phyloP scores from a whole-genome alignment of 2,888 invertebrate species.

The Anoplius nigerrimus region DNA sequence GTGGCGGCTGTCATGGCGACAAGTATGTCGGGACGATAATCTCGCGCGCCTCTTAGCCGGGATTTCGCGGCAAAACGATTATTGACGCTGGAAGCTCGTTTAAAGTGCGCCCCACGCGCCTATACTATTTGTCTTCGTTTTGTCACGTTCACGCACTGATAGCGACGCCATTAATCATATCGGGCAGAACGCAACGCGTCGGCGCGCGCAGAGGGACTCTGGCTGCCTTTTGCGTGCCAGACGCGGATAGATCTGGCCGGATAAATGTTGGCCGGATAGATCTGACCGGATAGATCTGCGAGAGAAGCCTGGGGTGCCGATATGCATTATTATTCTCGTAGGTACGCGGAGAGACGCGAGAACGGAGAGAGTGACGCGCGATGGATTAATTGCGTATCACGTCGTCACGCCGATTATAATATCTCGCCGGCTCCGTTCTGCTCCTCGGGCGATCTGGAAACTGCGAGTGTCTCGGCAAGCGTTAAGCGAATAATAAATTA shows the following conservation, averaged over 20 bases:
- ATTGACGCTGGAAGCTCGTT: slow-evolving; percentile 32
- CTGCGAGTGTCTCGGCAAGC: slow-evolving; percentile 6
- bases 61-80: slow-evolving; percentile 57
- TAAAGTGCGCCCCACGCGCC: slow-evolving; percentile 40
- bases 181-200: slow-evolving; percentile 16
- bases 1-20: too few relatives aligned
- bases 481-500: slow-evolving; percentile 42
- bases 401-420: slow-evolving; percentile 58
- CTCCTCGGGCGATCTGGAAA: slow-evolving; percentile 11
- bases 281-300: slow-evolving; percentile 42
- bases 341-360: slow-evolving; percentile 40
- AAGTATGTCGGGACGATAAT: slow-evolving; percentile 20
- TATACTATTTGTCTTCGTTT: slow-evolving; percentile 62
- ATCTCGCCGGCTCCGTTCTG: slow-evolving; percentile 36
- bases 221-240: slow-evolving; percentile 23
- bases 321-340: slow-evolving; percentile 58
- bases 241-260: slow-evolving; percentile 39
- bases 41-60: slow-evolving; percentile 20
- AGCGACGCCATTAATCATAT: slow-evolving; percentile 64
- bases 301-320: slow-evolving; percentile 36
- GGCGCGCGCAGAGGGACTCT: slow-evolving; percentile 12
- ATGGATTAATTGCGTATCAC: slow-evolving; percentile 68
- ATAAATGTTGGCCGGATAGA: too few relatives aligned
- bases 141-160: slow-evolving; percentile 63
- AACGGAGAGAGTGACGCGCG: slow-evolving; percentile 49